A percentile compares a stretch with the other conserved stretches of the same genome.
phyloP scores from a whole-genome alignment of 2,888 invertebrate species.

The Agriopis aurantiaria region DNA sequence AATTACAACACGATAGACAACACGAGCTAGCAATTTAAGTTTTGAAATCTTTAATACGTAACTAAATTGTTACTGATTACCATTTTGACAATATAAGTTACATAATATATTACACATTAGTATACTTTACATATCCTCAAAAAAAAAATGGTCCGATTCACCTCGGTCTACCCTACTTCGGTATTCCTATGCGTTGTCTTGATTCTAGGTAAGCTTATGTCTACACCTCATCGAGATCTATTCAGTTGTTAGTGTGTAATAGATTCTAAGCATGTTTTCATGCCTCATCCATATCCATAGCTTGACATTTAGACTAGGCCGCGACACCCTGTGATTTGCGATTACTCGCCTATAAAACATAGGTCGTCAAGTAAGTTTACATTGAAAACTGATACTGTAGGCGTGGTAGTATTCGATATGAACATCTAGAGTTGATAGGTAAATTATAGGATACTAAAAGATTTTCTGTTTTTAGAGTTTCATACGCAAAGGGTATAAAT shows the following conservation, averaged over 20 bases:
- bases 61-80: too few species aligned
- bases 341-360: slow-evolving; percentile 18
- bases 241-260: slow-evolving; percentile 2
- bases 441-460: too few species aligned
- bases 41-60: too few species aligned
- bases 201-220: neutral
- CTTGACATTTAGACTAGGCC: slow-evolving; percentile 33
- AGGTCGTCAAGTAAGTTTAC: neutral
- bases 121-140: too few species aligned
- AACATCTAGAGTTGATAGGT: neutral
- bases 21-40: too few species aligned
- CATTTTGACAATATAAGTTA: too few species aligned
- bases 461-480: too few species aligned
- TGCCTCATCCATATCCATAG: slow-evolving; percentile 19
- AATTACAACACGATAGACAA: too few species aligned
- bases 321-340: slow-evolving; percentile 31
- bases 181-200: neutral
- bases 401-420: slow-evolving; percentile 9
- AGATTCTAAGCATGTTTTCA: slow-evolving; percentile 2
- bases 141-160: too few species aligned
- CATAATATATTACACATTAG: too few species aligned
- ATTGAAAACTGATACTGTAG: slow-evolving; percentile 5
- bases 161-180: too few species aligned
- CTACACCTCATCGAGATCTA: neutral
- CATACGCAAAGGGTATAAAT: too few species aligned